Evolutionary conservation across 2,797 vertebrate genomes (phyloP).

Genomic region (Sebastes glaucus): DNA sequence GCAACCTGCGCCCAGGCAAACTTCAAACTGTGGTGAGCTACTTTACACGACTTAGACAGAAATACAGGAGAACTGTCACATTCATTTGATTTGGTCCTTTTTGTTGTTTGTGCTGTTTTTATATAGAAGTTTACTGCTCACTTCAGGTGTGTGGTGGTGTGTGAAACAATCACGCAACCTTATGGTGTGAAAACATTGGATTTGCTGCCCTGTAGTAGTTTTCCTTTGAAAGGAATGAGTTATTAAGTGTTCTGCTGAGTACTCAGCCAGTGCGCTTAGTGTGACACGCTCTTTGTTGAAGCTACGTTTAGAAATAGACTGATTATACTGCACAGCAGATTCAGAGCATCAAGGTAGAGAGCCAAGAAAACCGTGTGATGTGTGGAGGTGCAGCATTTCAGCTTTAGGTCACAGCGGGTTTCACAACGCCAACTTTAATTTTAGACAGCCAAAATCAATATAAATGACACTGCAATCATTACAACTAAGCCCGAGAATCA

Average conservation of each 20-base stretch:
- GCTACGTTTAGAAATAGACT: not conserved
- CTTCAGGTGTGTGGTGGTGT: not conserved
- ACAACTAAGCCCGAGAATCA: not conserved
- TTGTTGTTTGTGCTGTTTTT: not conserved
- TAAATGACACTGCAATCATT: not conserved
- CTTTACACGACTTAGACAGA: not conserved
- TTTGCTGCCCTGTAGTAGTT: not conserved
- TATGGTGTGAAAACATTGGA: not conserved
- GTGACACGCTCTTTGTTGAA: not conserved
- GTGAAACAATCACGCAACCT: not conserved
- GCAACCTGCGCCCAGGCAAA: slow-evolving; percentile 84
- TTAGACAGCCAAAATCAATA: not conserved
- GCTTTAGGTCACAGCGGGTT: not conserved
- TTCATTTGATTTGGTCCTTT: not conserved
- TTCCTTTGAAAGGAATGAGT: not conserved
- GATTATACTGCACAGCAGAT: not conserved
- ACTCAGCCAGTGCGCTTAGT: not conserved
- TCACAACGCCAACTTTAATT: not conserved
- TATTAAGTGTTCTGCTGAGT: not conserved
- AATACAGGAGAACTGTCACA: not conserved
- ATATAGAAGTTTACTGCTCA: not conserved
- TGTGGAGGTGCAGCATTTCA: not conserved
- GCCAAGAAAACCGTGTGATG: not conserved
- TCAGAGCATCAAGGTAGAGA: not conserved
- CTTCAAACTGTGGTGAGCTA: slow-evolving; percentile 78